These are phyloP conservation scores for Atta cephalotes DNA, from an alignment of 1,140 invertebrate genomes.

Conservation along the genomic window DNA sequence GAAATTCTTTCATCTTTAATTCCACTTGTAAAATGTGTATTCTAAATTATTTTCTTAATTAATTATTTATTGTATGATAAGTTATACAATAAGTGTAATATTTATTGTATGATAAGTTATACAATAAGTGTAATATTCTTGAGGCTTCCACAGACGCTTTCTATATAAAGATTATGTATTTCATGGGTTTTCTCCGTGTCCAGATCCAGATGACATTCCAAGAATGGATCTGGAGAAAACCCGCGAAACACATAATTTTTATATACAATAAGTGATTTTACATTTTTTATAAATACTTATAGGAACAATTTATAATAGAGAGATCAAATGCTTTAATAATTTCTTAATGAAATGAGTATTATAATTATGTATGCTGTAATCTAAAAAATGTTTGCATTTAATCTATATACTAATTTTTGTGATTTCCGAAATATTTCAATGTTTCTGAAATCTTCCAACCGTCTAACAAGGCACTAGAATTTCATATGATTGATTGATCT, in stretches of 20 bases:
- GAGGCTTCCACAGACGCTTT: too few relatives aligned
- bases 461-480: not conserved
- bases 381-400: not conserved
- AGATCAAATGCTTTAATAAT: not conserved
- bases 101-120: not conserved
- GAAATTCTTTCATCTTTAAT: not conserved
- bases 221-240: too few relatives aligned
- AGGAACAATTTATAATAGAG: not conserved
- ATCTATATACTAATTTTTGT: not conserved
- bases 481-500: constrained; percentile 52
- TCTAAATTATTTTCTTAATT: not conserved
- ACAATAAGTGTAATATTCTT: not conserved
- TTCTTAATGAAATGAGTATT: constrained; percentile 3
- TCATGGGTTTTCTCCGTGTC: too few relatives aligned
- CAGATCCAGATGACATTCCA: too few relatives aligned
- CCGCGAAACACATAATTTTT: too few relatives aligned
- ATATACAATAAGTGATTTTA: constrained; percentile 12
- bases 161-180: too few relatives aligned
- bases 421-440: constrained; percentile 29
- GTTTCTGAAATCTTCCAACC: not conserved
- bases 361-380: not conserved
- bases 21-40: not conserved
- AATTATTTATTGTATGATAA: constrained; percentile 5
- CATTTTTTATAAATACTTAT: constrained; percentile 9
- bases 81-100: not conserved